These are phyloP conservation scores for Ariolimax columbianus DNA, from an alignment of 2,888 invertebrate genomes.

Conservation along the genomic window DNA sequence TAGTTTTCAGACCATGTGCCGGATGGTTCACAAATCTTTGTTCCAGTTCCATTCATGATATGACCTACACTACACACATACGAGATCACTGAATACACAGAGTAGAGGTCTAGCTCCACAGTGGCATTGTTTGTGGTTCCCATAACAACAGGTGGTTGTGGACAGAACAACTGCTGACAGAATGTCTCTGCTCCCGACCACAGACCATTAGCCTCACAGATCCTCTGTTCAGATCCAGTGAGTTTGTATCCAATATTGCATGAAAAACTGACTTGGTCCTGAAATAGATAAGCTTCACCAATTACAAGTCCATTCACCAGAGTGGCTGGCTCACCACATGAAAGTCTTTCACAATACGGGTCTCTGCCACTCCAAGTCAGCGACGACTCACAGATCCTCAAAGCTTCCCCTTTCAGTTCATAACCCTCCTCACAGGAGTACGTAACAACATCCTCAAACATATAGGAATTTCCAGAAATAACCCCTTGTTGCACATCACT, in stretches of 20 bases:
- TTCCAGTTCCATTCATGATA: slow-evolving; percentile 42
- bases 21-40: slow-evolving; percentile 67
- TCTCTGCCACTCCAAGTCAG: slow-evolving; percentile 60
- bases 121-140: not conserved
- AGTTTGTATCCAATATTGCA: slow-evolving; percentile 64
- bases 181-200: slow-evolving; percentile 62
- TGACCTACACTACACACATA: slow-evolving; percentile 51
- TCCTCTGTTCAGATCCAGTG: slow-evolving; percentile 54
- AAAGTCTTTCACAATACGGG: slow-evolving; percentile 59
- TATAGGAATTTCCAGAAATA: slow-evolving; percentile 49
- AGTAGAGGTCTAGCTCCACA: not conserved
- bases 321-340: slow-evolving; percentile 61
- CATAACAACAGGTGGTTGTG: slow-evolving; percentile 56
- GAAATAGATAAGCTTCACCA: slow-evolving; percentile 51
- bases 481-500: slow-evolving; percentile 42
- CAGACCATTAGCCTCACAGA: slow-evolving; percentile 59
- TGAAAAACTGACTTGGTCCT: slow-evolving; percentile 50
- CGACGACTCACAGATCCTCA: slow-evolving; percentile 58
- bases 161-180: slow-evolving; percentile 60
- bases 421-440: slow-evolving; percentile 62
- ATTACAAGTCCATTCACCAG: slow-evolving; percentile 50
- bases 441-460: slow-evolving; percentile 52
- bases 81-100: slow-evolving; percentile 29
- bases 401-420: slow-evolving; percentile 57
- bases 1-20: slow-evolving; percentile 73